phyloP scores from a whole-genome alignment of 2,797 vertebrate species.

The Rhodeus uyekii region DNA sequence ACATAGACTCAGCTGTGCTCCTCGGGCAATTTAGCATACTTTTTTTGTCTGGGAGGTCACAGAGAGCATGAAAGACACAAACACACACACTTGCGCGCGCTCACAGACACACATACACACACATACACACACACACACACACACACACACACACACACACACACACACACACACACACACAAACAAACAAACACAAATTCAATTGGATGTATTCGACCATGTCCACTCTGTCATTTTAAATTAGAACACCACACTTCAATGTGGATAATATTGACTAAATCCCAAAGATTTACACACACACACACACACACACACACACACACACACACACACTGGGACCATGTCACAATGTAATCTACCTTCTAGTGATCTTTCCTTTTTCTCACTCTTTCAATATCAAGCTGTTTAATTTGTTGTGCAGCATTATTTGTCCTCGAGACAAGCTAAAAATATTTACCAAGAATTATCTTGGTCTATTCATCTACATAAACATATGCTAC shows the following conservation, averaged over 20 bases:
- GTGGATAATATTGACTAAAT: constrained; percentile 35
- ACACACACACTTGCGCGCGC: no score
- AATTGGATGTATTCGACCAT: constrained; percentile 16
- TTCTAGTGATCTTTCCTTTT: not conserved
- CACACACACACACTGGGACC: not conserved
- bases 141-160: no score
- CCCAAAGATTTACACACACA: not conserved
- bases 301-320: not conserved
- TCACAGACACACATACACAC: no score
- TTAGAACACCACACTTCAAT: constrained; percentile 19
- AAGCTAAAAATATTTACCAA: not conserved
- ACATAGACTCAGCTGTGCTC: constrained; percentile 19
- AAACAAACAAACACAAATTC: not conserved
- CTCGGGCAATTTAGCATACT: not conserved
- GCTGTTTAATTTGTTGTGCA: not conserved
- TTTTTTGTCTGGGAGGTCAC: not conserved
- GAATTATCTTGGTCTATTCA: not conserved
- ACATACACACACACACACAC: no score
- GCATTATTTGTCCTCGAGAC: not conserved
- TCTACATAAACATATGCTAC: constrained; percentile 4
- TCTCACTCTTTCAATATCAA: not conserved
- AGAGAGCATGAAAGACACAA: constrained; percentile 16
- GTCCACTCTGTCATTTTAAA: constrained; percentile 24
- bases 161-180: no score
- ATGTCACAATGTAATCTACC: not conserved